A percentile compares a stretch with the other conserved stretches of the same genome.
Conservation (phyloP, 2,888 invertebrate species). For the Amblyjoppa fuscipennis region DNA sequence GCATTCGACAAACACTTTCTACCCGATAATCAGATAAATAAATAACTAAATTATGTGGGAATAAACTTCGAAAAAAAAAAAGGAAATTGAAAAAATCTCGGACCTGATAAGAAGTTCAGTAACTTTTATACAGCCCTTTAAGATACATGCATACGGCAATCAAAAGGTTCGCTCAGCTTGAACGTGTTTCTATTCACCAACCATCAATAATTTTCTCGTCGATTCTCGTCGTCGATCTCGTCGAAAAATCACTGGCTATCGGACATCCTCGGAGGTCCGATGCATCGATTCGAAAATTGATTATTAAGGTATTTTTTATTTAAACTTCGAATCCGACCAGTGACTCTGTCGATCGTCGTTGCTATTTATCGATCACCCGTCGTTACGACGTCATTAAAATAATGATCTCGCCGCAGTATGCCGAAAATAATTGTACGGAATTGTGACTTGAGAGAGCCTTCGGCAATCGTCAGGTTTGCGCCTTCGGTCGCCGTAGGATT, state of each 20-base stretch:
- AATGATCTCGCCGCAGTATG: constrained; percentile 29
- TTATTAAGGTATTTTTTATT: not conserved
- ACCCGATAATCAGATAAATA: not conserved
- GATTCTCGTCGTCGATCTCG: too few relatives aligned
- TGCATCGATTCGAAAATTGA: too few relatives aligned
- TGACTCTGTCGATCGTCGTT: not conserved
- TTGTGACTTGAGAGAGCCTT: constrained; percentile 27
- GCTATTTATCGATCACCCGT: not conserved
- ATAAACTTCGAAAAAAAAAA: not conserved
- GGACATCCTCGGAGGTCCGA: too few relatives aligned
- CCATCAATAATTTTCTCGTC: too few relatives aligned
- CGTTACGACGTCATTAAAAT: constrained; percentile 40
- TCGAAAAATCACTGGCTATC: too few relatives aligned
- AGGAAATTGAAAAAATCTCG: not conserved
- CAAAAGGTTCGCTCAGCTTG: too few relatives aligned
- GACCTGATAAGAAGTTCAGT: not conserved
- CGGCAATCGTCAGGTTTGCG: constrained; percentile 35
- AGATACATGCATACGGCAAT: too few relatives aligned
- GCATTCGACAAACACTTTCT: not conserved
- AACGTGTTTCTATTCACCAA: too few relatives aligned
- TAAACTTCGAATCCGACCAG: not conserved
- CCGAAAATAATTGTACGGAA: constrained; percentile 16
- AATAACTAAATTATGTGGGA: not conserved
- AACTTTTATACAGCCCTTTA: not conserved
- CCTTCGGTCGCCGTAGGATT: constrained; percentile 33